Base-by-base conservation (phyloP, 2,113 vertebrate genomes). In the Notiomystis cincta region DNA sequence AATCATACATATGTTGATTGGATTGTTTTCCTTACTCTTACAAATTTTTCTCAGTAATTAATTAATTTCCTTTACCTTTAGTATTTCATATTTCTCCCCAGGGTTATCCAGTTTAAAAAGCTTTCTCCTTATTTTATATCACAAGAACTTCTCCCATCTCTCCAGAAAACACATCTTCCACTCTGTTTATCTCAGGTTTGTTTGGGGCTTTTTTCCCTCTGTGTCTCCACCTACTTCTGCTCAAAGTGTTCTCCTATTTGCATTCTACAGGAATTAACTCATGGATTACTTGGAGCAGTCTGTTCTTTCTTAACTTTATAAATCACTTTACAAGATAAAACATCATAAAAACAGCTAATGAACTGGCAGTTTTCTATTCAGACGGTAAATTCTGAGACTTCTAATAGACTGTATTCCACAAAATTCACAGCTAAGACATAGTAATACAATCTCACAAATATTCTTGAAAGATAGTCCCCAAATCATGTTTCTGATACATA, bases 171-270 rank as follows among this genome's bases (percentile, higher is more conserved):
- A 33, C 10, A 80, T 25, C 27, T 37, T 83, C 23, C 21, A 35
- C 6, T 62, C 23, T 22, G 7, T 35, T 57, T 77, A 58, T 66
- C 30, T 66, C 25, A 38, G 8, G 12, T 28, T 33, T 45, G 4
- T 11, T 23, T 25, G 16, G 9, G 3, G 1, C 3, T 15, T 28
- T 25, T 7, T 3, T 1, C 5, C 31, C 13, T 23, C 15, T 65
- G 15, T 24, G 3, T 53, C 48, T 83, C 25, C 42, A 58, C 16
- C 33, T 73, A 35, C 7, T 89, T 51, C 70, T 75, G 11, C 33
- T 82, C 27, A 58, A 54, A 30, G 54, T 21, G 66, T 20, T 57
- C 7, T 62, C 15, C 13, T 61, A 45, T 66, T 62, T 91, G 51
- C 17, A 58, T 56, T 60, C 66, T 31, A 50, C 2, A 70, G 37